Evolutionary conservation across 2,113 vertebrate genomes (phyloP), one percentile per base, ranked within the genome.

Genomic region (Sylvia atricapilla): DNA sequence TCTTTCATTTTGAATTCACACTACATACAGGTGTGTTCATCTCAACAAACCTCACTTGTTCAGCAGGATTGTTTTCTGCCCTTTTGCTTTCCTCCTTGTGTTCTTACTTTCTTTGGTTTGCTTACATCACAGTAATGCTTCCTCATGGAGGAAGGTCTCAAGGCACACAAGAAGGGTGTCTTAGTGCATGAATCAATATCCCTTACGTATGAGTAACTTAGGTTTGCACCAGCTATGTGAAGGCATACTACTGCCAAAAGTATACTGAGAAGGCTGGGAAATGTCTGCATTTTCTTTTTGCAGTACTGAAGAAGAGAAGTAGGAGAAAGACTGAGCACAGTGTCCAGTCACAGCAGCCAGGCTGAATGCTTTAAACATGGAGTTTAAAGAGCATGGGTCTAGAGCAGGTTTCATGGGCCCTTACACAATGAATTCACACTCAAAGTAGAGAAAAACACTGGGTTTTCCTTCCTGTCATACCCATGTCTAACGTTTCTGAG

Each of bases 1-100:
- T 85, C 5, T 43, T 81, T 78, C 39, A 4, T 24, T 55, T 87
- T 86, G 5, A 84, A 64, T 78, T 68, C 10, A 59, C 17, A 25
- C 23, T 50, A 24, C 8, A 13, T 17, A 33, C 0, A 4, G 10
- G 3, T 35, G 5, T 66, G 13, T 19, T 15, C 13, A 5, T 50
- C 12, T 75, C 55, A 90, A 74, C 7, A 90, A 82, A 7, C 2
- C 8, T 10, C 1, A 24, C 0, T 11, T 2, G 0, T 44, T 59
- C n/a, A 77, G 9, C 12, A 1, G 7, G 11, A 35, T 58, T 55
- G 5, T 81, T 70, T 87, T 66, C 17, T 53, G 6, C 14, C 66
- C 7, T 47, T 73, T 62, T 22, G 5, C 16, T 66, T 69, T 58
- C 8, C 28, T 68, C 4, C 23, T 63, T 67, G n/a, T 69, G 13